Base-by-base conservation (phyloP, 2,113 vertebrate species). In the Grallaria varia region DNA sequence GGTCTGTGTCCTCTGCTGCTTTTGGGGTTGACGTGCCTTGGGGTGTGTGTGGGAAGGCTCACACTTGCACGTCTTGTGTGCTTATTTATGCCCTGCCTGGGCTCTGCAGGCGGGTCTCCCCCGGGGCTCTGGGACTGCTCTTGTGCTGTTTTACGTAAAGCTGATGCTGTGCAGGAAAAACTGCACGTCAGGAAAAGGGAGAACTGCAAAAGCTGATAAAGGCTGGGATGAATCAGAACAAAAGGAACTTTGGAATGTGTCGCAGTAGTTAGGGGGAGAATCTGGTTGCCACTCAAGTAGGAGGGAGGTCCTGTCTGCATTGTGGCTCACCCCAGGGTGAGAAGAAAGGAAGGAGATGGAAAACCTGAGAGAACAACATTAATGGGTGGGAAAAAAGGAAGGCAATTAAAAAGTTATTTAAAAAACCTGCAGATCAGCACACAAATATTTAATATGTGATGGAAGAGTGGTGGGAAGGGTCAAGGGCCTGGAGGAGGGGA, bases 1-100 rank as follows among this genome's bases (percentile, higher is more conserved):
- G 99, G 99, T 99, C 97, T 93, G 97, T 98, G 45, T 40, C 52
- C 59, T 39, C 74, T 14, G 50, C 64, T 31, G 16, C 25, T 1
- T 6, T 3, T 2, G 17, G 69, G 25, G 14, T 12, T 39, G 67
- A 23, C 52, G 6, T 21, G 12, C 69, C 74, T 47, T 4, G 0
- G 24, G 12, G 37, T 21, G 24, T 1, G 4, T 20, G 25, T 17
- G 66, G 77, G 67, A 17, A 27, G 78, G 21, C 58, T 63, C 84
- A 31, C 50, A 0, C 47, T 52, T 37, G 25, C 77, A 39, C 16
- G 23, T 14, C 10, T 31, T 3, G 1, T 2, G 66, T 50, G 47
- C 35, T 84, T 1, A 0, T 59, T 53, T 69, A 1, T 63, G 49
- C 42, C 16, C 0, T 39, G 71, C 59, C 69, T n/a, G 63, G 44